Conservation (phyloP, 2,888 invertebrate species). For the Drosophila prolongata region DNA sequence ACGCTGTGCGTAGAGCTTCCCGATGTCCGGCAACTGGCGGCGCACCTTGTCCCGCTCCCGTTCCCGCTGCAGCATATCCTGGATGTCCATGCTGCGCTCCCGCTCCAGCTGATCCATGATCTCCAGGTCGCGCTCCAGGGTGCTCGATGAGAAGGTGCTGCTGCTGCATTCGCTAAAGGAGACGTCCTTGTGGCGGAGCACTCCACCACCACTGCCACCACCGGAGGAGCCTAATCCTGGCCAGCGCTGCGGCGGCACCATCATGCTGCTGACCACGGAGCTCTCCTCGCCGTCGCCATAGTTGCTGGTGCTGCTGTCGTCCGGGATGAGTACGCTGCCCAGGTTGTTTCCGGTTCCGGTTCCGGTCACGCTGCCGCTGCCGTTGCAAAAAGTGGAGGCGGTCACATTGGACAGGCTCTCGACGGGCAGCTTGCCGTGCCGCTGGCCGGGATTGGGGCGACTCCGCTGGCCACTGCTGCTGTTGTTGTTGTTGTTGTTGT, state of each 20-base stretch:
- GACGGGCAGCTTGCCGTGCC: constrained; percentile 57
- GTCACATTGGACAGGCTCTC: constrained; percentile 83
- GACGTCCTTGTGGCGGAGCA: constrained; percentile 75
- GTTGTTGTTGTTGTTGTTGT: constrained; percentile 35
- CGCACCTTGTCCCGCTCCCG: constrained; percentile 80
- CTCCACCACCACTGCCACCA: constrained; percentile 9
- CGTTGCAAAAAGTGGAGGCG: constrained; percentile 82
- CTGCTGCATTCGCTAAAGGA: constrained; percentile 82
- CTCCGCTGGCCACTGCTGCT: constrained; percentile 20
- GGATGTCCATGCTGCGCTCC: constrained; percentile 84
- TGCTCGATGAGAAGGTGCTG: constrained; percentile 81
- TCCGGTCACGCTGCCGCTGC: constrained; percentile 60
- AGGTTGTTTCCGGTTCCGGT: constrained; percentile 20
- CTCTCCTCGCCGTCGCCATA: constrained; percentile 83
- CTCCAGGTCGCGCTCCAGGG: constrained; percentile 83
- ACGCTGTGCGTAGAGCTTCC: constrained; percentile 80
- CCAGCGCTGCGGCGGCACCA: constrained; percentile 70
- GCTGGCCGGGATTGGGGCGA: constrained; percentile 25
- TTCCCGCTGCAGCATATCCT: constrained; percentile 83
- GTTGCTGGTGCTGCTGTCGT: constrained; percentile 81
- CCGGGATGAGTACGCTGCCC: constrained; percentile 42
- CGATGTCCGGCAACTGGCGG: constrained; percentile 82
- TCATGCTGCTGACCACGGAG: constrained; percentile 83
- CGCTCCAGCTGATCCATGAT: constrained; percentile 84
- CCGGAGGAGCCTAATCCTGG: constrained; percentile 36